Conservation (phyloP, 53 echinoderm and acorn worm genomes). For the Glandiceps talaboti region DNA sequence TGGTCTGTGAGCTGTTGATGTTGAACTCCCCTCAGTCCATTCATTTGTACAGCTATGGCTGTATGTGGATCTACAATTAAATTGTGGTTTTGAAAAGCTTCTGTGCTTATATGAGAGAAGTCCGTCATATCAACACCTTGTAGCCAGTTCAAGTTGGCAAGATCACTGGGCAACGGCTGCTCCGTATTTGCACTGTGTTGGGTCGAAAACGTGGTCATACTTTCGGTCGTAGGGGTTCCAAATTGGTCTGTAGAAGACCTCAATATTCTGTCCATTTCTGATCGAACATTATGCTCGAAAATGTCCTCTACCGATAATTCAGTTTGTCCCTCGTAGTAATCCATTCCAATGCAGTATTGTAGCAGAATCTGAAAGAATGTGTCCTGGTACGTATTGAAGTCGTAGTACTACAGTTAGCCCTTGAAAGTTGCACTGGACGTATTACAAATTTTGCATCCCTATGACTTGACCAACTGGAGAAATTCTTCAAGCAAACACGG, state of each 20-base stretch:
- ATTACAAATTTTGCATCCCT: no score
- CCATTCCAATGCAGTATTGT: slow-evolving; percentile 46
- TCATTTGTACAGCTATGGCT: slow-evolving; percentile 53
- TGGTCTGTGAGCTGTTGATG: slow-evolving; percentile 28
- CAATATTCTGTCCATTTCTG: slow-evolving; percentile 88
- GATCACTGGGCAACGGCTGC: slow-evolving; percentile 10
- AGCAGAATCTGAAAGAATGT: background rate
- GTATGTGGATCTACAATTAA: slow-evolving; percentile 90
- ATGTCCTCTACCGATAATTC: slow-evolving; percentile 84
- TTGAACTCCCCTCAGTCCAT: slow-evolving; percentile 20
- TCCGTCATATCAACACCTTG: background rate
- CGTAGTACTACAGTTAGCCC: no score
- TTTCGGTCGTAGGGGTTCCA: slow-evolving; percentile 22
- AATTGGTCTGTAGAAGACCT: slow-evolving; percentile 65
- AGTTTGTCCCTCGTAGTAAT: slow-evolving; percentile 58
- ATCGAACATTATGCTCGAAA: slow-evolving; percentile 81
- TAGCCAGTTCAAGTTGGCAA: background rate
- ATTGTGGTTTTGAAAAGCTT: slow-evolving; percentile 13
- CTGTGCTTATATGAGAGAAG: background rate
- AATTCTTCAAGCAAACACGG: no score
- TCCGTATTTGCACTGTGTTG: background rate
- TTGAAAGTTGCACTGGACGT: no score
- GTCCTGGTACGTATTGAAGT: slow-evolving; percentile 13
- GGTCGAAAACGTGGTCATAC: slow-evolving; percentile 18
- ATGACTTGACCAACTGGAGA: no score